Evolutionary conservation across 2,113 vertebrate genomes (phyloP).

Genomic region (Galeopterus variegatus): DNA sequence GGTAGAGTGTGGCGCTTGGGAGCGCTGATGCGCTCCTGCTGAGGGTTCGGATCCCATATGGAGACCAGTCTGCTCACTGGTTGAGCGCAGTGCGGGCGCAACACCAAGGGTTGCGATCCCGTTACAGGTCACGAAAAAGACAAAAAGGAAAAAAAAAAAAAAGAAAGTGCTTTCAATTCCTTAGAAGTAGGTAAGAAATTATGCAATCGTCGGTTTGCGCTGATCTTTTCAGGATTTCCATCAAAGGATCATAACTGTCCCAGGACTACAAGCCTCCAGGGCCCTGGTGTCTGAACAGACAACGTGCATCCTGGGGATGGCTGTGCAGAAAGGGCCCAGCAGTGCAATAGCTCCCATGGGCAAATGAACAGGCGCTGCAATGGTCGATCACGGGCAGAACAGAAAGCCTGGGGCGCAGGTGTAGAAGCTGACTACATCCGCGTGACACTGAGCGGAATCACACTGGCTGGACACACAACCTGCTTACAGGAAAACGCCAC

Average conservation of each 20-base stretch:
- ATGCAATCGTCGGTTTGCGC: neutral
- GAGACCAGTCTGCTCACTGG: too few relatives aligned
- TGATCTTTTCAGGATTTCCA: neutral
- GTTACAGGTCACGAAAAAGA: too few relatives aligned
- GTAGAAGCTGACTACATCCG: neutral
- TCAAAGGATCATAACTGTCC: neutral
- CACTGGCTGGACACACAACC: neutral
- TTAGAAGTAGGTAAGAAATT: neutral
- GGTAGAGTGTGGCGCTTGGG: too few relatives aligned
- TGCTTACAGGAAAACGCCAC: neutral
- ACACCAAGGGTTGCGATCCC: too few relatives aligned
- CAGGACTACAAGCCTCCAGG: neutral
- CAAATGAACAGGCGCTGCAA: neutral
- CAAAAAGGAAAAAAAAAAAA: too few relatives aligned
- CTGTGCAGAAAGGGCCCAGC: neutral
- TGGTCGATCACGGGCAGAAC: neutral
- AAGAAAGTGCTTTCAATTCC: neutral
- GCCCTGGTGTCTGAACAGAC: neutral
- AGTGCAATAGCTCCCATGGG: neutral
- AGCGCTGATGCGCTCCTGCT: too few relatives aligned
- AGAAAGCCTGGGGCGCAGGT: neutral
- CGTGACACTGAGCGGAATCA: rapidly evolving
- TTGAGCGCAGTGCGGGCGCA: too few relatives aligned
- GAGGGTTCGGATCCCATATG: too few relatives aligned
- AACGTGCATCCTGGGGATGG: neutral